Conservation (phyloP, 2,113 vertebrate species). For the Euleptes europaea region DNA sequence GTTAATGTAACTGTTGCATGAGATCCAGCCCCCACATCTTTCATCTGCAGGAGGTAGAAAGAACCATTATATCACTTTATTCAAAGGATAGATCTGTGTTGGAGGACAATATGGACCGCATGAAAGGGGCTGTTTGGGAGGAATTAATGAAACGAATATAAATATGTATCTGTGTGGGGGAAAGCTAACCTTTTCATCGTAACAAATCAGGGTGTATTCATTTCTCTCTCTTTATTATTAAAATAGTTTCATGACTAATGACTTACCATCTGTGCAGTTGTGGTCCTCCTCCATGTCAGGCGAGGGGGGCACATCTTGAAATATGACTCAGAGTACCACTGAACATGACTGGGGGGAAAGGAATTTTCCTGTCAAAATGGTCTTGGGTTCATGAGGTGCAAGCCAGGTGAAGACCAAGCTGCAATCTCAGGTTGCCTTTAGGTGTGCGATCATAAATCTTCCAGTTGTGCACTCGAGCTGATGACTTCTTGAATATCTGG, state of each 20-base stretch:
- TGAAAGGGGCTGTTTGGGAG: conserved; percentile 1
- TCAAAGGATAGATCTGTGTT: neutral
- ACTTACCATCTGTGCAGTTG: conserved; percentile 11
- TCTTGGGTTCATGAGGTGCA: neutral
- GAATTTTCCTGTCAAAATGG: neutral
- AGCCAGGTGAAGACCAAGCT: neutral
- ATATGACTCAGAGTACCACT: neutral
- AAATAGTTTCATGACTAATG: conserved; percentile 11
- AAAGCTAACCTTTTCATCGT: neutral
- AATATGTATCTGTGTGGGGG: neutral
- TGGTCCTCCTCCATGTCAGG: neutral
- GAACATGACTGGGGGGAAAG: neutral
- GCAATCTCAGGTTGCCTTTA: neutral
- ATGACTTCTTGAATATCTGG: neutral
- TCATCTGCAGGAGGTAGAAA: neutral
- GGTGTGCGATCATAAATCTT: too few species aligned
- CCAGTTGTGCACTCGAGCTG: too few species aligned
- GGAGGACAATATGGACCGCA: neutral
- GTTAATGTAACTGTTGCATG: neutral
- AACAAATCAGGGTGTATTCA: neutral
- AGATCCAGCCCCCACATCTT: neutral
- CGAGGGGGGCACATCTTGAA: neutral
- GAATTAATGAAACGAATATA: neutral
- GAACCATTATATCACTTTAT: neutral
- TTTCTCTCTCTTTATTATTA: neutral